A percentile compares a stretch with the other conserved stretches of the same genome.
Evolutionary conservation across 2,113 vertebrate genomes (phyloP).

Genomic region (Sminthopsis crassicaudata): DNA sequence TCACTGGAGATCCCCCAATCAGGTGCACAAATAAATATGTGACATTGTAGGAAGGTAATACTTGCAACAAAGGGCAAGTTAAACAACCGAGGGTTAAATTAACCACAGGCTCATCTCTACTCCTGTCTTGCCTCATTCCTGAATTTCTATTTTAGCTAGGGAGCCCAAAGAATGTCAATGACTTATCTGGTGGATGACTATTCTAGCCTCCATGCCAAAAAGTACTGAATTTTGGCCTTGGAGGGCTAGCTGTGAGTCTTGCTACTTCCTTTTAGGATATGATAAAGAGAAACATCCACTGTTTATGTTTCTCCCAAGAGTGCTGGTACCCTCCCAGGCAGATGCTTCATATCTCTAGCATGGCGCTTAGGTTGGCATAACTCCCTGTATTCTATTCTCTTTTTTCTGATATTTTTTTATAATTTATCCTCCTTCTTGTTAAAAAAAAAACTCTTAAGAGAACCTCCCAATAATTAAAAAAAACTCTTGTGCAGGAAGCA

Average conservation of each 20-base stretch:
- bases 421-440: background rate
- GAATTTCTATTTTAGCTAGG: background rate
- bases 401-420: background rate
- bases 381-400: background rate
- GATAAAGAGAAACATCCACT: background rate
- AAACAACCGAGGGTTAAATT: background rate
- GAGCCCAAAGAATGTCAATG: background rate
- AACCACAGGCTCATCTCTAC: background rate
- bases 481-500: background rate
- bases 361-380: background rate
- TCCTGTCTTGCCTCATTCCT: background rate
- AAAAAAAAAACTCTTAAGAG: background rate
- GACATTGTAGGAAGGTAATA: background rate
- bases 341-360: background rate
- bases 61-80: background rate
- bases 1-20: background rate
- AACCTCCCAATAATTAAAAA: background rate
- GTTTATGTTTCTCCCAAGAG: background rate
- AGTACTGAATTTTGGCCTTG: background rate
- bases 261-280: background rate
- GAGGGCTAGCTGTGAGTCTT: background rate
- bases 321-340: background rate
- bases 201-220: background rate
- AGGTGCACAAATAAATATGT: background rate
- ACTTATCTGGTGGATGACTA: background rate